These are phyloP conservation scores for Sternarchorhynchus goeldii DNA, from an alignment of 2,797 vertebrate genomes.

Conservation along the genomic window DNA sequence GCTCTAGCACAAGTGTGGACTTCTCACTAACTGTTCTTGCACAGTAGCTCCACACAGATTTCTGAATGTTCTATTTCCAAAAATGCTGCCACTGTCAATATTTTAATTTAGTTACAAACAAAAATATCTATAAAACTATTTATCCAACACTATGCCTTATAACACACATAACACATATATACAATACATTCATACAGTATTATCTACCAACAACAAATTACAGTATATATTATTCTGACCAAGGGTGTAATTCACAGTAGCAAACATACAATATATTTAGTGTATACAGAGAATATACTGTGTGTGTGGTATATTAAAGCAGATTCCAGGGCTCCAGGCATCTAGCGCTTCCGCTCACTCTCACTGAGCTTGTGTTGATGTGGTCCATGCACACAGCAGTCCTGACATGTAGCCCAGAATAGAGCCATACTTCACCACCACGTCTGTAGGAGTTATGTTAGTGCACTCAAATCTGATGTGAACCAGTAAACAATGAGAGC, in stretches of 20 bases:
- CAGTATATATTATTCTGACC: no score
- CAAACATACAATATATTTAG: no score
- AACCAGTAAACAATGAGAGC: slow-evolving; percentile 18
- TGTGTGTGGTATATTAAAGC: not conserved
- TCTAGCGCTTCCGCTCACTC: not conserved
- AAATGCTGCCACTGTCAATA: no score
- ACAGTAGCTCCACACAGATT: not conserved
- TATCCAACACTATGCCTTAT: not conserved
- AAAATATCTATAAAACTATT: not conserved
- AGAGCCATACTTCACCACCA: slow-evolving; percentile 35
- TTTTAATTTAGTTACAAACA: not conserved
- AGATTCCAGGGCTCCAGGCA: not conserved
- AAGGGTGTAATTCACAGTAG: no score
- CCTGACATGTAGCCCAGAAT: slow-evolving; percentile 38
- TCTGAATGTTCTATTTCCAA: not conserved
- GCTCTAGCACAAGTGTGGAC: not conserved
- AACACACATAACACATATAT: not conserved
- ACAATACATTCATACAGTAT: no score
- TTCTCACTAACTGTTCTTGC: not conserved
- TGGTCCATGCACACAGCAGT: slow-evolving; percentile 1
- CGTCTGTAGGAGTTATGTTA: slow-evolving; percentile 46
- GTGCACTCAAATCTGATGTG: slow-evolving; percentile 28
- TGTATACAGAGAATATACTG: no score
- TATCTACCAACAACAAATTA: not conserved
- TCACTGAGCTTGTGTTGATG: not conserved